Percentiles rank a stretch among this genome's conserved stretches.
Conservation (phyloP, 1,140 invertebrate species). For the Pemphigus obesinymphae region DNA sequence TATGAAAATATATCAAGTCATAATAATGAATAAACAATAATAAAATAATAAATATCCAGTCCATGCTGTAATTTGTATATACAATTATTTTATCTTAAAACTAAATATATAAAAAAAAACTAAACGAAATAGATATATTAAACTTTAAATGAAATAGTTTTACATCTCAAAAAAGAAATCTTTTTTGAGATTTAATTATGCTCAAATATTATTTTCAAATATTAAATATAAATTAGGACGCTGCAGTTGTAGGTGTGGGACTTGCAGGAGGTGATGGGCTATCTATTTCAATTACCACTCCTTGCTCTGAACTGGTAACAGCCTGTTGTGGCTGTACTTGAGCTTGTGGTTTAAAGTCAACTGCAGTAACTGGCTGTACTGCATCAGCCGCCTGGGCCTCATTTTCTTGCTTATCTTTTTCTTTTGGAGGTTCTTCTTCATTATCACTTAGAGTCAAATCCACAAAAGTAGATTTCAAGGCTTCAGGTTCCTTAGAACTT, state of each 20-base stretch:
- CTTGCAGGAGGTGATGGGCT: slow-evolving; percentile 11
- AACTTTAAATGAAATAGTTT: no score
- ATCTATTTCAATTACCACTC: slow-evolving; percentile 24
- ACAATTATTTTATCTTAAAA: no score
- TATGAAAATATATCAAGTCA: no score
- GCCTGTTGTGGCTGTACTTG: slow-evolving; percentile 34
- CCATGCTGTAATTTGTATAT: no score
- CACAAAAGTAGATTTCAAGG: neutral
- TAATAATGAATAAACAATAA: no score
- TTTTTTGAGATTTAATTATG: no score
- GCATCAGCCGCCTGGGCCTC: neutral
- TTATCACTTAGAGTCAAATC: slow-evolving; percentile 25
- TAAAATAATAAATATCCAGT: no score
- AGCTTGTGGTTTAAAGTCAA: slow-evolving; percentile 6
- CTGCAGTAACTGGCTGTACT: neutral
- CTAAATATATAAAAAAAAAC: no score
- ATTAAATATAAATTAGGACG: slow-evolving; percentile 25
- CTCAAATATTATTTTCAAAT: no score
- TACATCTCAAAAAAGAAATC: no score
- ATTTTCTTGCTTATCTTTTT: slow-evolving; percentile 22
- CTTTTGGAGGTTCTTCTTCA: neutral
- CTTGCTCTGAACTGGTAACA: slow-evolving; percentile 29
- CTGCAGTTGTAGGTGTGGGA: neutral
- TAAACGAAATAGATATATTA: no score
- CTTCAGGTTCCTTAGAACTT: neutral